Conservation (phyloP, 2,888 invertebrate genomes). For the Herminia tarsipennalis region DNA sequence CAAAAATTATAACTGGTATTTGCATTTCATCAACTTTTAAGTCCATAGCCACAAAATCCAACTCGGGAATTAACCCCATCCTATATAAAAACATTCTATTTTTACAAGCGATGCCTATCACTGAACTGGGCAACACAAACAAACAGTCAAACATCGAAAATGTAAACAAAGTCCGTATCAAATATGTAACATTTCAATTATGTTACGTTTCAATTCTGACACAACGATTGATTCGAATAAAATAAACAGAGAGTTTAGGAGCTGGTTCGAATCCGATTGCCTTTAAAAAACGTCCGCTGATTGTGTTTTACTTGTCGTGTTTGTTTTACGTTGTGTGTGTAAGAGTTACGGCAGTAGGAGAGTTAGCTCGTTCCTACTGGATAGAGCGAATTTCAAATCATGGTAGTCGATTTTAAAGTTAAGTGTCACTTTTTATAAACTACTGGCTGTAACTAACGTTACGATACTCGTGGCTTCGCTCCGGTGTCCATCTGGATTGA, state of each 20-base stretch:
- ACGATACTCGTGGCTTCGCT: too few relatives aligned
- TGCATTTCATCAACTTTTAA: too few relatives aligned
- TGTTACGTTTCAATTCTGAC: conserved; percentile 9
- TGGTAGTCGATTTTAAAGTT: background rate
- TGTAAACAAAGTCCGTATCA: conserved; percentile 6
- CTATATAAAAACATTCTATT: background rate
- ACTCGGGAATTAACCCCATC: too few relatives aligned
- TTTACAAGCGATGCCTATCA: background rate
- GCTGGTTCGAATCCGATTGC: conserved; percentile 15
- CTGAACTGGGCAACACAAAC: conserved; percentile 3
- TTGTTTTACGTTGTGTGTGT: conserved; percentile 14
- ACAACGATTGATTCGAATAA: conserved; percentile 15
- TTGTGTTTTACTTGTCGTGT: conserved; percentile 20
- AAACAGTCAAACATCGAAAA: conserved; percentile 1
- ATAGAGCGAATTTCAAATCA: background rate
- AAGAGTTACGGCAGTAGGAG: background rate
- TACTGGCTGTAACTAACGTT: too few relatives aligned
- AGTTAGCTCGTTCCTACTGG: conserved; percentile 1
- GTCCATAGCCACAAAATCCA: too few relatives aligned
- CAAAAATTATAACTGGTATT: too few relatives aligned
- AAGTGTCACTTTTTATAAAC: too few relatives aligned
- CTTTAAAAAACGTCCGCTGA: conserved; percentile 25
- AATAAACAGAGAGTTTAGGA: conserved; percentile 13
- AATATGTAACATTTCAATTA: conserved; percentile 9
- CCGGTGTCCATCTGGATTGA: too few relatives aligned